A percentile compares a stretch with the other conserved stretches of the same genome.
These are phyloP conservation scores for Bos taurus DNA, from an alignment of 2,113 vertebrate species.

Conservation along the genomic window DNA sequence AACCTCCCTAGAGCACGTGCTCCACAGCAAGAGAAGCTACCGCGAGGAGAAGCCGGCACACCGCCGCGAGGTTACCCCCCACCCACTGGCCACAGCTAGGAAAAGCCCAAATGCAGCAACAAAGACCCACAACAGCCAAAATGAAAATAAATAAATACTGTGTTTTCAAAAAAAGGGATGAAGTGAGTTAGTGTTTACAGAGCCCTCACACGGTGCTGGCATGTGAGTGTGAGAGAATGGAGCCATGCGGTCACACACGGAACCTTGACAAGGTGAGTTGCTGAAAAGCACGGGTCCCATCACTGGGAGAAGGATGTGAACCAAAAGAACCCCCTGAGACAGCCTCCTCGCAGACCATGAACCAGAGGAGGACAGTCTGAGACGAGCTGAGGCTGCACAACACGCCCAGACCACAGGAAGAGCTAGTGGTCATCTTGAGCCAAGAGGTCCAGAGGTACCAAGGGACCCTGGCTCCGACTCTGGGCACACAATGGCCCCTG, in stretches of 20 bases:
- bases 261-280: neutral
- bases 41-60: accelerated
- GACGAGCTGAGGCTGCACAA: neutral
- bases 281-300: neutral
- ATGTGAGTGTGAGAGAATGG: neutral
- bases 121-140: neutral
- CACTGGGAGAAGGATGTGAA: neutral
- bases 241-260: neutral
- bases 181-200: neutral
- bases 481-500: neutral
- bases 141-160: neutral
- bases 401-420: neutral
- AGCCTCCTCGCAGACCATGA: neutral
- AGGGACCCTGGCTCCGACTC: neutral
- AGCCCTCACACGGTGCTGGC: neutral
- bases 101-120: neutral
- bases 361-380: neutral
- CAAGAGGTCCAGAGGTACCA: neutral
- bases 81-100: neutral
- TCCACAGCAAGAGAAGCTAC: neutral
- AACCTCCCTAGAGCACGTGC: neutral
- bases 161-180: neutral
- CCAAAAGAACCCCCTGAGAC: neutral
- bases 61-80: accelerated
- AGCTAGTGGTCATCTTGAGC: neutral